Conservation (phyloP, 2,888 invertebrate genomes). For the Tetanocera ferruginea region DNA sequence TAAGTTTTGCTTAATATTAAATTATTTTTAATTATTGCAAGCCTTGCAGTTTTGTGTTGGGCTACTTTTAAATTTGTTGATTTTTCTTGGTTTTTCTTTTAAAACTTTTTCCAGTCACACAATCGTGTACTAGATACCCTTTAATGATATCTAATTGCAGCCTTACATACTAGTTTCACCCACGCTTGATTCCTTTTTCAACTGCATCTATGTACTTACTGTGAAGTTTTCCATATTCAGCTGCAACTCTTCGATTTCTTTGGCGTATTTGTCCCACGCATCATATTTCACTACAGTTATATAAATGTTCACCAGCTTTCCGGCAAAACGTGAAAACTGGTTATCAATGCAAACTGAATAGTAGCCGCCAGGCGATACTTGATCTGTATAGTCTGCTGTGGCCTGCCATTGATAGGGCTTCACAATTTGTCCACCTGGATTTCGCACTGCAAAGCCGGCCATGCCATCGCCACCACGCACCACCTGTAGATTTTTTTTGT, state of each 20-base stretch:
- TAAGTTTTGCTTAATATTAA: neutral
- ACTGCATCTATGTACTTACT: constrained; percentile 70
- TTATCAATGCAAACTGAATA: constrained; percentile 94
- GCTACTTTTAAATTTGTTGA: neutral
- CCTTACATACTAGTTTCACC: neutral
- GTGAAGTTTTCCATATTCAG: constrained; percentile 93
- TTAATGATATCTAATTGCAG: neutral
- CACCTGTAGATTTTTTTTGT: constrained; percentile 77
- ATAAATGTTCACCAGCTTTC: constrained; percentile 90
- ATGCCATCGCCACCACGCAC: constrained; percentile 93
- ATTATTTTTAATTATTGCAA: neutral
- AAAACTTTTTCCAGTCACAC: too few species aligned
- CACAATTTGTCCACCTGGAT: constrained; percentile 87
- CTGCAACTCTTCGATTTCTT: constrained; percentile 89
- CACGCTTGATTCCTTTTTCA: neutral
- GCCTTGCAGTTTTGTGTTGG: neutral
- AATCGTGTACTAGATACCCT: too few species aligned
- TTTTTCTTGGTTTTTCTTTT: too few species aligned
- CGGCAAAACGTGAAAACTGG: constrained; percentile 91
- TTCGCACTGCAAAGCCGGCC: constrained; percentile 91
- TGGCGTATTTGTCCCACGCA: constrained; percentile 92
- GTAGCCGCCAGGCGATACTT: constrained; percentile 84
- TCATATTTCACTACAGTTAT: constrained; percentile 93
- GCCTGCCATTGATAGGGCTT: constrained; percentile 92
- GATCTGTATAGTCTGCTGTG: constrained; percentile 91